Percentiles rank a stretch among this genome's conserved stretches.
Evolutionary conservation across 2,888 invertebrate genomes (phyloP).

Genomic region (Orthosia gracilis): DNA sequence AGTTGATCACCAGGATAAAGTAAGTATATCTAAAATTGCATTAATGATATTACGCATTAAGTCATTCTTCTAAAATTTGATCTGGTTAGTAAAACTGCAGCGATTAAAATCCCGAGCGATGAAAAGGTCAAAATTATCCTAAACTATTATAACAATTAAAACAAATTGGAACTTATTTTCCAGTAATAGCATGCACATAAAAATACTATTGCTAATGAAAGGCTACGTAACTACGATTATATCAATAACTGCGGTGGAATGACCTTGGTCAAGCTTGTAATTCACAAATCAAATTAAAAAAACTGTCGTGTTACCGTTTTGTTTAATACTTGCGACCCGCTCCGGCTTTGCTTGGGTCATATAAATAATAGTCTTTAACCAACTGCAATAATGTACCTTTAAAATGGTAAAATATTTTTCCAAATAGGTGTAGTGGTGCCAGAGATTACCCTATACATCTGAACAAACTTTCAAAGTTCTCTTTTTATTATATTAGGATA

Average conservation of each 20-base stretch:
- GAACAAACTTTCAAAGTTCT: too few species aligned
- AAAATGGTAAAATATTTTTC: too few species aligned
- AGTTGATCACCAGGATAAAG: not conserved
- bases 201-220: constrained; percentile 41
- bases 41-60: constrained; percentile 1
- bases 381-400: too few species aligned
- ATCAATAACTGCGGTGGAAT: constrained; percentile 35
- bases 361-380: too few species aligned
- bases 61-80: not conserved
- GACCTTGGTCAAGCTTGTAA: constrained; percentile 47
- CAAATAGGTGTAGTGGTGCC: too few species aligned
- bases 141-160: constrained; percentile 34
- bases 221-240: constrained; percentile 39
- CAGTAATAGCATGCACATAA: constrained; percentile 18
- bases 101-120: constrained; percentile 3
- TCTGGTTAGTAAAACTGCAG: not conserved
- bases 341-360: too few species aligned
- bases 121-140: constrained; percentile 16
- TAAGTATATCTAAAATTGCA: not conserved
- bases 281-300: constrained; percentile 51
- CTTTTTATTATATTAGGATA: not conserved
- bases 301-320: constrained; percentile 32
- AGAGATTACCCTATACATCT: too few species aligned
- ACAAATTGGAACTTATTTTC: constrained; percentile 35
- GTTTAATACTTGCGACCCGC: constrained; percentile 6